Base-by-base conservation (phyloP, 2,888 invertebrate species). In the Volucella zonaria region DNA sequence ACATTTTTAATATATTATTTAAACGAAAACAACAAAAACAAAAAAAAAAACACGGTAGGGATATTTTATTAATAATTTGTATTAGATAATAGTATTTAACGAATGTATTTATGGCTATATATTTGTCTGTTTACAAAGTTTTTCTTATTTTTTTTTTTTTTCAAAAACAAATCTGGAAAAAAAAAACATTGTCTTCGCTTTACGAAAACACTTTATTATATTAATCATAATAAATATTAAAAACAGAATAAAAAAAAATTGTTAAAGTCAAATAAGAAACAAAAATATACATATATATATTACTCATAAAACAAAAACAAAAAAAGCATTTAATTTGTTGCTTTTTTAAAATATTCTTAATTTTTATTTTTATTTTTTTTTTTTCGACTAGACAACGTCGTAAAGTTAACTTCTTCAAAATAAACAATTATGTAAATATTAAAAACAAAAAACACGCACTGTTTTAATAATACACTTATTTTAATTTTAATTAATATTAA, bases 1-100 rank as follows among this genome's bases (percentile, higher is more conserved):
- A 66, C 12, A 38, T 79, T 75, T 75, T 66, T 75, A 83, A 83
- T 71, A 83, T 71, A 56, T 70, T 75, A 78, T 75, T 79, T 74
- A 49, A 68, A 68, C 31, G 45, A 52, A 64, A 47, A 64, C 2
- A 58, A 40, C 54, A 71, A 10, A 45, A 71, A 10, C 40, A 49
- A 49, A 45, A 42, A 56, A n/a, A 40, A 15, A 43, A 15, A 61
- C 0, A 14, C 14, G 31, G 31, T 31, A 58, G 18, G 70, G 40
- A 42, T n/a, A 51, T 54, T 42, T 40, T 49, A 58, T 11, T 43
- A 18, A 47, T 45, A 45, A 47, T 54, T 10, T 18, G 68, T 56
- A 68, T 56, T 49, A 68, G 8, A 3, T 70, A 77, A 67, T 14
- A 66, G 56, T 49, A 70, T 54, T 70, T 56, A 62, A 78, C 42